A percentile compares a stretch with the other conserved stretches of the same genome.
Conservation (phyloP, 2,797 vertebrate species). For the Aplochiton taeniatus region DNA sequence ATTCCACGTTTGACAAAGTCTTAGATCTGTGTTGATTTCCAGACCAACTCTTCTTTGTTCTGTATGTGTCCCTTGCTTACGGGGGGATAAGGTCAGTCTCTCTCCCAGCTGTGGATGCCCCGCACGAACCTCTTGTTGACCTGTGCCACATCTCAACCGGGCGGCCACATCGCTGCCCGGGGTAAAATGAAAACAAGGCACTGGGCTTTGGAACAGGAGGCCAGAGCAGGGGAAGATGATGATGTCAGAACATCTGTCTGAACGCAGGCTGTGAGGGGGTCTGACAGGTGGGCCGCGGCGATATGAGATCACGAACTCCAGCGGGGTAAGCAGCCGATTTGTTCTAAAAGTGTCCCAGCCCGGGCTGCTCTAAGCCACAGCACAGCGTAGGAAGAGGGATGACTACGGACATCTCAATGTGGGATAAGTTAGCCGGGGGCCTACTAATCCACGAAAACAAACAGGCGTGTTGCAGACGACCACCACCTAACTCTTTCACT, state of each 20-base stretch:
- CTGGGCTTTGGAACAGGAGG: conserved; percentile 40
- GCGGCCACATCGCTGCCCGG: conserved; percentile 44
- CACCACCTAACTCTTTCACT: conserved; percentile 65
- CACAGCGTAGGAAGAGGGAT: conserved; percentile 31
- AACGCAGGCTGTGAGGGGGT: conserved; percentile 60
- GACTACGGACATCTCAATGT: conserved; percentile 62
- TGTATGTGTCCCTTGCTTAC: conserved; percentile 54
- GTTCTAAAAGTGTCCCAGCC: conserved; percentile 61
- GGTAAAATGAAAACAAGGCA: conserved; percentile 52
- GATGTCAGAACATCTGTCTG: conserved; percentile 73
- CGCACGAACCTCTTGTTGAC: conserved; percentile 53
- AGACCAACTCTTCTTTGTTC: too few species aligned
- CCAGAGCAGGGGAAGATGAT: conserved; percentile 38
- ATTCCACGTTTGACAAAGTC: conserved; percentile 24
- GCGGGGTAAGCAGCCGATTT: conserved; percentile 63
- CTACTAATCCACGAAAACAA: conserved; percentile 68
- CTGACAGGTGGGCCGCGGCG: conserved; percentile 70
- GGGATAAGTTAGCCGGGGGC: conserved; percentile 53
- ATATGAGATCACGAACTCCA: conserved; percentile 70
- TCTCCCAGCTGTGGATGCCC: conserved; percentile 52
- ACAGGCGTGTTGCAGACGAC: conserved; percentile 61
- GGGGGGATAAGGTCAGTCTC: conserved; percentile 35
- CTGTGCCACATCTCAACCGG: conserved; percentile 45
- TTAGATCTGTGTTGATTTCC: conserved; percentile 33
- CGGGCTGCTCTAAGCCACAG: conserved; percentile 47